Evolutionary conservation across 2,888 invertebrate genomes (phyloP), one percentile per base, ranked within the genome.

Genomic region (Meandrusa payeni): DNA sequence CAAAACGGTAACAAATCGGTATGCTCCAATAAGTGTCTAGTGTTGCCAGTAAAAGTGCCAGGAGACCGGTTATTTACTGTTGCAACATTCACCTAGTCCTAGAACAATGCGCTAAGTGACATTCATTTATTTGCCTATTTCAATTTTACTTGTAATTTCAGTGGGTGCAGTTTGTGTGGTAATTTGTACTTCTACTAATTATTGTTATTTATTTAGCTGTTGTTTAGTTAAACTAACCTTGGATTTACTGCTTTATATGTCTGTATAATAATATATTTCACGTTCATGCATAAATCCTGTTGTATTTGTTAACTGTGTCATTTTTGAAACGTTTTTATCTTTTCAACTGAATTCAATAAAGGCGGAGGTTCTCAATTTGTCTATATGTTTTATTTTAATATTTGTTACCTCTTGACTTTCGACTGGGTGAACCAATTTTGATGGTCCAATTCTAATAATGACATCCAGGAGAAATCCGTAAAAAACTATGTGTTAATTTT

Each of bases 101-200:
- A 47, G 36, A 54, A 68, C 62, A 65, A 66, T 59, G 54, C 60
- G 51, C 55, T 56, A 61, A 63, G 59, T 59, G 62, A 65, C 64
- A 64, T 62, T 59, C 57, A 61, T 67, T 67, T 69, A 64, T 59
- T 60, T 61, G 55, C 53, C 53, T 55, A 51, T 55, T 41, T 50
- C 57, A 57, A 59, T 61, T 57, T 57, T 51, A 47, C 50, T 50
- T 47, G 55, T 55, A 52, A 56, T 50, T 52, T 29, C 26, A n/a
- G 36, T 15, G 5, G 29, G 11, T 29, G 17, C 23, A 5, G 19
- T 6, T 19, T 23, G 36, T 24, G 49, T 37, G 42, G 44, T 49
- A 48, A 55, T 52, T 52, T 46, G 37, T 40, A 6, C 10, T 15
- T 46, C 10, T 27, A 27, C 17, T 44, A 41, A 31, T 32, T n/a